A percentile compares a stretch with the other conserved stretches of the same genome.
These are phyloP conservation scores for Tauraco erythrolophus DNA, from an alignment of 2,113 vertebrate species.

Conservation along the genomic window DNA sequence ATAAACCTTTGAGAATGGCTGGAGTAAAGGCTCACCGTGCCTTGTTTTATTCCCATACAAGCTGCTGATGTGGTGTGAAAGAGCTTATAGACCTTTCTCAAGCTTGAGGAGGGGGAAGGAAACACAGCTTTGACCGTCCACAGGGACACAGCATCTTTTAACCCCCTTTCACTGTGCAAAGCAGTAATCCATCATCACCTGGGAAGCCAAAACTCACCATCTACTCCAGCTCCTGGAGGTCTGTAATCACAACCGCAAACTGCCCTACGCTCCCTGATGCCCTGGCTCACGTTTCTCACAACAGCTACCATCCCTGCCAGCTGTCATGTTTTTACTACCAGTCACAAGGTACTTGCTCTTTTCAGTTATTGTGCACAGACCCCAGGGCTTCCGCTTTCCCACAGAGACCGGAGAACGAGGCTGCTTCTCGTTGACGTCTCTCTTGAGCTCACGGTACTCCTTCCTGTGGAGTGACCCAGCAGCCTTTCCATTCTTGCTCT, in stretches of 20 bases:
- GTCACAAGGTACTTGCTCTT: not conserved
- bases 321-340: not conserved
- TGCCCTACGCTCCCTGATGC: accelerated
- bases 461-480: not conserved
- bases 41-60: not conserved
- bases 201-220: not conserved
- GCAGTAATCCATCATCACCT: not conserved
- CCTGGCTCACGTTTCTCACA: not conserved
- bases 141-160: not conserved
- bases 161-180: not conserved
- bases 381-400: conserved; percentile 9
- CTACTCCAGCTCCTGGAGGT: not conserved
- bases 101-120: not conserved
- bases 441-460: not conserved
- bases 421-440: not conserved
- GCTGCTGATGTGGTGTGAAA: not conserved
- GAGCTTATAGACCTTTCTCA: not conserved
- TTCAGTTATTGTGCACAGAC: not conserved
- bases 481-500: not conserved
- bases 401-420: not conserved
- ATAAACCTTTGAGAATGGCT: not conserved
- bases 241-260: not conserved
- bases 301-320: not conserved
- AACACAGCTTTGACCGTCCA: not conserved
- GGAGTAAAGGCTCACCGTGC: not conserved